A percentile compares a stretch with the other conserved stretches of the same genome.
Evolutionary conservation across 1,140 invertebrate species (phyloP).

Genomic region (Ostrea denselamellosa): DNA sequence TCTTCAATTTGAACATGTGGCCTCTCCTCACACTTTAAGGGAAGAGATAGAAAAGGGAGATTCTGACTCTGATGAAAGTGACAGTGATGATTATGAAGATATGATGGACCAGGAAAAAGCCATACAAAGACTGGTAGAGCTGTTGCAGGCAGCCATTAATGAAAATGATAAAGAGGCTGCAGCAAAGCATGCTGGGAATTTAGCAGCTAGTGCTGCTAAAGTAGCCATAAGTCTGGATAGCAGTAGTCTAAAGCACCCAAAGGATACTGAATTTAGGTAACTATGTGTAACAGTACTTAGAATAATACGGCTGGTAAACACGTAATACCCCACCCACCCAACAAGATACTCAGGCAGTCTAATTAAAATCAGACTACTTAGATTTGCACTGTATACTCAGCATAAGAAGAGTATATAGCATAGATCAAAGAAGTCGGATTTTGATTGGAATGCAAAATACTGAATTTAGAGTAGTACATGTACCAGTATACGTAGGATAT

Average conservation of each 20-base stretch:
- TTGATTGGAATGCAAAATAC: too few species aligned
- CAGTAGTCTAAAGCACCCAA: constrained; percentile 36
- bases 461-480: too few species aligned
- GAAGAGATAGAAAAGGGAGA: constrained; percentile 3
- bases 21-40: background rate
- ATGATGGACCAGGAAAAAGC: constrained; percentile 26
- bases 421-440: too few species aligned
- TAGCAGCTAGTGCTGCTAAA: constrained; percentile 54
- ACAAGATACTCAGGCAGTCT: too few species aligned
- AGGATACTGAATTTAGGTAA: constrained; percentile 59
- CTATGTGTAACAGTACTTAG: too few species aligned
- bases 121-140: constrained; percentile 25
- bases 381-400: too few species aligned
- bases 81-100: constrained; percentile 9
- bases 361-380: too few species aligned
- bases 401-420: too few species aligned
- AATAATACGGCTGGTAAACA: too few species aligned
- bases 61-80: background rate
- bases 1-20: background rate
- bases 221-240: constrained; percentile 52
- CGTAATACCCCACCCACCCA: too few species aligned
- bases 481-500: too few species aligned
- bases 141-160: constrained; percentile 58
- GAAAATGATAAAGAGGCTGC: constrained; percentile 54
- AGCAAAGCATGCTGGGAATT: constrained; percentile 49